A percentile compares a stretch with the other conserved stretches of the same genome.
Conservation (phyloP, 2,797 vertebrate species). For the Tadarida brasiliensis region DNA sequence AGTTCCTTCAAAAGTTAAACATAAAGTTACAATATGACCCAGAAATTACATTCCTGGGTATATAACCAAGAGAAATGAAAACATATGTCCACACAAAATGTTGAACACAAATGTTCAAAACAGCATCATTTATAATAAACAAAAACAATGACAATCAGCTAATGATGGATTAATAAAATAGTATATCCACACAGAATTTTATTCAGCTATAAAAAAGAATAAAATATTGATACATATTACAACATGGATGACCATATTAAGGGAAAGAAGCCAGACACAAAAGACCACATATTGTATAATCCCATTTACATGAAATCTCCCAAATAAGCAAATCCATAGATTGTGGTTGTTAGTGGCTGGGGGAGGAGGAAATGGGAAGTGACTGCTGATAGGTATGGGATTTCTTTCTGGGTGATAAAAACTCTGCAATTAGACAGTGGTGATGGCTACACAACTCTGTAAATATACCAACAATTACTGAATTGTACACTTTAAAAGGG, state of each 20-base stretch:
- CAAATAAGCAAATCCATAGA: neutral
- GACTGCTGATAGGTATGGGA: neutral
- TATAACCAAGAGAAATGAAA: conserved; percentile 34
- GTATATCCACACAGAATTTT: neutral
- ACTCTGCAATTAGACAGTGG: neutral
- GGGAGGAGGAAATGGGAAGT: no score
- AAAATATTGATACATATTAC: neutral
- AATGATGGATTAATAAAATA: conserved; percentile 3
- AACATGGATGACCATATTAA: neutral
- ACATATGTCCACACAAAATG: conserved; percentile 36
- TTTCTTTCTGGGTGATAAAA: conserved; percentile 8
- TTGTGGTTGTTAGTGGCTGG: neutral
- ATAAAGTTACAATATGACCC: neutral
- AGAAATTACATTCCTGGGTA: neutral
- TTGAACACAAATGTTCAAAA: neutral
- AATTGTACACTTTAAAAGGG: neutral
- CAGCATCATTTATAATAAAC: neutral
- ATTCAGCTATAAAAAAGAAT: conserved; percentile 33
- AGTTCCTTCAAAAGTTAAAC: conserved; percentile 41
- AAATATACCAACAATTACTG: conserved; percentile 17
- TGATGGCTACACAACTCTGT: neutral
- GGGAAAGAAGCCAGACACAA: conserved; percentile 29
- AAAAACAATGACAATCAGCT: neutral
- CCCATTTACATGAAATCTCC: neutral
- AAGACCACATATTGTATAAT: neutral